A percentile compares a stretch with the other conserved stretches of the same genome.
Conservation (phyloP, 2,888 invertebrate genomes). For the Trachelus iudaicus region DNA sequence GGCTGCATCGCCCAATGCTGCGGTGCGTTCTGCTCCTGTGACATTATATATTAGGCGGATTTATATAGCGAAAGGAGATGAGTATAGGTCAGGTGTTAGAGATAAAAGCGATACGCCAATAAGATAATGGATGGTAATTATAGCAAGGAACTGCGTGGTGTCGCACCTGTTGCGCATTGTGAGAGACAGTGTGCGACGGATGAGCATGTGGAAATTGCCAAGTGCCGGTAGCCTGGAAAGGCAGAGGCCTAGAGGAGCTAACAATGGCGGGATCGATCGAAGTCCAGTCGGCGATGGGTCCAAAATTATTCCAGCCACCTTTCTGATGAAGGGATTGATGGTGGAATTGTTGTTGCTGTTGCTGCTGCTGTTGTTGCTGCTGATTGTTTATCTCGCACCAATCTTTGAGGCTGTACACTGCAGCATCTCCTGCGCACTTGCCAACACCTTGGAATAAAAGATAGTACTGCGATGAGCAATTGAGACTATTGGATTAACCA, state of each 20-base stretch:
- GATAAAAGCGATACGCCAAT: neutral
- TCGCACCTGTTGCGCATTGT: conserved; percentile 60
- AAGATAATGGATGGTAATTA: neutral
- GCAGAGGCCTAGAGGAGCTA: conserved; percentile 74
- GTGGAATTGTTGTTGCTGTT: conserved; percentile 65
- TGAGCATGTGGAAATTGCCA: conserved; percentile 63
- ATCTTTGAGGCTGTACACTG: conserved; percentile 66
- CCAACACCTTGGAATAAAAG: conserved; percentile 42
- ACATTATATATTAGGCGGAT: neutral
- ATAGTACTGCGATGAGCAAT: neutral
- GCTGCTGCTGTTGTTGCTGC: conserved; percentile 61
- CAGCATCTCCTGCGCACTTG: conserved; percentile 56
- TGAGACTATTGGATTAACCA: neutral
- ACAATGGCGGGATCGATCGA: conserved; percentile 94
- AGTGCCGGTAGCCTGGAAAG: conserved; percentile 61
- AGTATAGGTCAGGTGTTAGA: neutral
- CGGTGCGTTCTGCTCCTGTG: conserved; percentile 56
- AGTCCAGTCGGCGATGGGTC: conserved; percentile 83
- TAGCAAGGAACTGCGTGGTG: neutral
- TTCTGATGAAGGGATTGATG: conserved; percentile 60
- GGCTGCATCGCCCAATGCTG: conserved; percentile 65
- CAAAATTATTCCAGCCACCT: conserved; percentile 61
- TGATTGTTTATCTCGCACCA: conserved; percentile 64
- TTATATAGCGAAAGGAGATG: neutral
- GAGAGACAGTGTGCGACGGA: conserved; percentile 57